Evolutionary conservation across 1,140 invertebrate genomes (phyloP).

Genomic region (Bathynomus jamesi): DNA sequence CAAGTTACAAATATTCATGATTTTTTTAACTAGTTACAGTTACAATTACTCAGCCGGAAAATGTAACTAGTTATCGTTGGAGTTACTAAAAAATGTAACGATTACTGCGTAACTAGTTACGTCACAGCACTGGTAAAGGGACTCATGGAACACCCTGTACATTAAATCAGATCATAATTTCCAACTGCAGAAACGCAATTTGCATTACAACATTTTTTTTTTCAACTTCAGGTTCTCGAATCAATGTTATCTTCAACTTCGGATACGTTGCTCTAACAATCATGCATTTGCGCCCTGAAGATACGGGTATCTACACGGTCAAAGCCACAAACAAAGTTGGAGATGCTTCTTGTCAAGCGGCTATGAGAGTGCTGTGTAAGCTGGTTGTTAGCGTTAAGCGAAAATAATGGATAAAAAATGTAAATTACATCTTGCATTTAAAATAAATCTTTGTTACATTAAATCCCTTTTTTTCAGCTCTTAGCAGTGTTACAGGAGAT

Average conservation of each 20-base stretch:
- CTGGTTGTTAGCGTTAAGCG: not conserved
- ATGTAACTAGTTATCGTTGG: no score
- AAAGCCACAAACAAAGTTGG: conserved; percentile 79
- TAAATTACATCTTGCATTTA: not conserved
- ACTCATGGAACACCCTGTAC: no score
- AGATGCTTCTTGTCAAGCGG: conserved; percentile 76
- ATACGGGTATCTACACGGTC: conserved; percentile 83
- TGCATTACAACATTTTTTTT: not conserved
- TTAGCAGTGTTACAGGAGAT: conserved; percentile 71
- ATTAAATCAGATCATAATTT: no score
- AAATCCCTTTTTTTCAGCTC: conserved; percentile 44
- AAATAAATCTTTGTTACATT: not conserved
- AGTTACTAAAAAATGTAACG: no score
- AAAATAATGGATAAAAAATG: not conserved
- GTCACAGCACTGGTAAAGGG: no score
- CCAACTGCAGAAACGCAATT: no score
- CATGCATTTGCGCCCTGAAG: conserved; percentile 89
- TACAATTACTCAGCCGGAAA: no score
- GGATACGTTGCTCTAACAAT: conserved; percentile 93
- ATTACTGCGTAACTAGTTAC: no score
- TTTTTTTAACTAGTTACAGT: no score
- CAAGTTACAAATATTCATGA: no score
- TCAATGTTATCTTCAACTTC: conserved; percentile 51
- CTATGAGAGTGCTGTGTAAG: conserved; percentile 48
- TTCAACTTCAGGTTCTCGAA: conserved; percentile 42